These are phyloP conservation scores for Allochrocebus solatus DNA, from an alignment of 2,797 vertebrate species.

Conservation along the genomic window DNA sequence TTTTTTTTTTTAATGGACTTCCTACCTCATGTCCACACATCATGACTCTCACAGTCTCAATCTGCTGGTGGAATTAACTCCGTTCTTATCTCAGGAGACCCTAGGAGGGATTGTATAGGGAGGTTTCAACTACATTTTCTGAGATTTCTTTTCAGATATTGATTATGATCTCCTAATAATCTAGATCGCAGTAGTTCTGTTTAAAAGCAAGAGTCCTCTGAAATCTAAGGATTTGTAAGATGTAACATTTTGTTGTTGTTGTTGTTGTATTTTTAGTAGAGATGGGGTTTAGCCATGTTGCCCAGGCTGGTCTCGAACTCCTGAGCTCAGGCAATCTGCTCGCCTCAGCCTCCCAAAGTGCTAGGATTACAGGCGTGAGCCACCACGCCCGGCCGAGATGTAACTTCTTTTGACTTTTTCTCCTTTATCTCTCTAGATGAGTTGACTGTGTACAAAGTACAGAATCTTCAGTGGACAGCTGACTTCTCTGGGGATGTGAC, in stretches of 20 bases:
- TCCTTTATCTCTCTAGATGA: conserved; percentile 84
- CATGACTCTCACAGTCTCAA: neutral
- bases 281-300: neutral
- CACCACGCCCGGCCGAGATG: neutral
- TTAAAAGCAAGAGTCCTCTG: neutral
- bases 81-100: neutral
- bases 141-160: neutral
- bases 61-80: neutral
- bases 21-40: rapidly evolving
- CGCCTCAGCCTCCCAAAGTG: neutral
- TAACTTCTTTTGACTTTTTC: neutral
- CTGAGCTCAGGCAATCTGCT: neutral
- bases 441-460: conserved; percentile 92
- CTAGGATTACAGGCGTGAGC: neutral
- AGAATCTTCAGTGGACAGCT: conserved; percentile 95
- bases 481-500: conserved; percentile 92
- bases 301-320: neutral
- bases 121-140: neutral
- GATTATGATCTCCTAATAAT: neutral
- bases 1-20: neutral
- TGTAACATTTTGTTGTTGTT: neutral
- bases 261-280: neutral
- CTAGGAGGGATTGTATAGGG: neutral
- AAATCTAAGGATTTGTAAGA: neutral
- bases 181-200: neutral